Evolutionary conservation across 2,888 invertebrate species (phyloP).

Genomic region (Oeneis ivallda): DNA sequence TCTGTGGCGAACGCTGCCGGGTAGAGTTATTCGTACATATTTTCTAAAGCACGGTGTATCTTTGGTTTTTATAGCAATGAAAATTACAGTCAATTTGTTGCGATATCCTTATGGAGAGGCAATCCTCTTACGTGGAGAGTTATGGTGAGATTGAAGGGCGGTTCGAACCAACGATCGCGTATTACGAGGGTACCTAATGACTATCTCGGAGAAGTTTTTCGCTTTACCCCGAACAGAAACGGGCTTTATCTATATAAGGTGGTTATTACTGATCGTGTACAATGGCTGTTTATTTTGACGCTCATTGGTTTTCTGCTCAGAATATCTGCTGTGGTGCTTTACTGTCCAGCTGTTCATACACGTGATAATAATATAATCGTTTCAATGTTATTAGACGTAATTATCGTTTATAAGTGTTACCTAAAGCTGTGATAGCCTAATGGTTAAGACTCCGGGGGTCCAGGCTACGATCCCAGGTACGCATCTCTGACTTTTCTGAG

Average conservation of each 20-base stretch:
- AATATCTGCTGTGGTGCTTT: too few species aligned
- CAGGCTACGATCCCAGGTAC: too few species aligned
- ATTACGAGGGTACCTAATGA: slow-evolving; percentile 61
- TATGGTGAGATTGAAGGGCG: slow-evolving; percentile 52
- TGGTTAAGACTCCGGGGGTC: too few species aligned
- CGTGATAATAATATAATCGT: too few species aligned
- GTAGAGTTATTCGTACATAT: too few species aligned
- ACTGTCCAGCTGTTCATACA: too few species aligned
- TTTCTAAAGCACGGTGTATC: slow-evolving; percentile 1
- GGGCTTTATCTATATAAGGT: slow-evolving; percentile 66
- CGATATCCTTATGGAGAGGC: slow-evolving; percentile 74
- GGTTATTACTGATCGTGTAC: slow-evolving; percentile 54
- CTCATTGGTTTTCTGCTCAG: slow-evolving; percentile 28
- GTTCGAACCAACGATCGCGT: slow-evolving; percentile 47
- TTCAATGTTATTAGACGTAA: too few species aligned
- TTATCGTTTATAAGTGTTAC: too few species aligned
- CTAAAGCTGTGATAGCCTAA: too few species aligned
- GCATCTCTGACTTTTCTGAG: too few species aligned
- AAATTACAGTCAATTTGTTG: slow-evolving; percentile 73
- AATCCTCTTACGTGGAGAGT: slow-evolving; percentile 67
- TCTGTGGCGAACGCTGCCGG: too few species aligned
- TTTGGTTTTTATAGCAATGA: slow-evolving; percentile 12
- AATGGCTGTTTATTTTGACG: slow-evolving; percentile 30
- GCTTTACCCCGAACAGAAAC: slow-evolving; percentile 51
- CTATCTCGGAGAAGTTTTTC: slow-evolving; percentile 67